Base-by-base conservation (phyloP, 2,888 invertebrate species). In the Deroplatys truncata region DNA sequence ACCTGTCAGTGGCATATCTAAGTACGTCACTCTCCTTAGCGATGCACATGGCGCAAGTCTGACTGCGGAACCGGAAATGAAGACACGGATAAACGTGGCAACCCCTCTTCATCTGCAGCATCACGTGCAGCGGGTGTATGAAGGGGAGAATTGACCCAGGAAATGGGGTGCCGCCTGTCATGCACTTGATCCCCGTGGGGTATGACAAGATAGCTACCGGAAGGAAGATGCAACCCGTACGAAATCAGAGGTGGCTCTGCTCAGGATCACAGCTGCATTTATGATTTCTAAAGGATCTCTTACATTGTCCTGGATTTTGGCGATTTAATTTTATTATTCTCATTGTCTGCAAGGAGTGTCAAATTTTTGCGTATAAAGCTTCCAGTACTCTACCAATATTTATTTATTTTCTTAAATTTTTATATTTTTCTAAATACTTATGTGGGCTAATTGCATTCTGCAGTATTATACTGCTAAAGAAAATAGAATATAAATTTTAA, bases 51-150 rank as follows among this genome's bases (percentile, higher is more conserved):
- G 83, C 84, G 86, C 82, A 83, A 89, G 49, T 43, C 43, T 35
- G 85, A 82, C 56, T 56, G 89, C 89, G 89, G 89, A 90, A 90
- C 89, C 88, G 89, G 89, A 90, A 90, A 90, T 90, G 89, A 90
- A 90, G 89, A 90, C 87, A 87, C 87, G 82, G 87, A 87, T 72
- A 87, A 82, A 83, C 82, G 72, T 72, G 72, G 86, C 72, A 72
- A 15, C 85, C 85, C 35, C 49, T 28, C 15, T 56, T 87, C 87
- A 87, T 87, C 87, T 87, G 87, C 82, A 35, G 43, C 87, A 87
- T 87, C 87, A 87, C 28, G 83, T 29, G 84, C 15, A 72, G 56
- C 56, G 87, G 43, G 83, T 82, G 84, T 72, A 72, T 72, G 56
- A 72, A 72, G 86, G 87, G 89, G 87, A 84, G 89, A 89, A 86